Base-by-base conservation (phyloP, 2,888 invertebrate genomes). In the Sturmia bella region DNA sequence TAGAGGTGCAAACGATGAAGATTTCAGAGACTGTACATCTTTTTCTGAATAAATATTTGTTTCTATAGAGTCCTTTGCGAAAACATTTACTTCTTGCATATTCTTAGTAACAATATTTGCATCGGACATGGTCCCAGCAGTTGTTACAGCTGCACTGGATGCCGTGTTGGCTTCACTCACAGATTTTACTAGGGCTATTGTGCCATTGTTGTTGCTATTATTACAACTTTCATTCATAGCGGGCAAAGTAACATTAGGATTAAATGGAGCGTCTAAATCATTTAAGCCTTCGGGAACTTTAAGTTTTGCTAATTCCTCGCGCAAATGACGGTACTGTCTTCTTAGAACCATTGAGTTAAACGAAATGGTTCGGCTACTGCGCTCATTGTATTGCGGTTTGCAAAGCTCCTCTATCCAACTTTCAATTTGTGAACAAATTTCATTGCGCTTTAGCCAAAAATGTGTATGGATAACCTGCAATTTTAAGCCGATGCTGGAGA, bases 401-500 rank as follows among this genome's bases (percentile, higher is more conserved):
- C 97, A 97, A 90, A 97, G 93, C 88, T 98, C 98, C 79, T 94
- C 93, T 87, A 98, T 95, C 98, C 98, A 98, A 84, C 94, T 94
- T 87, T 97, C 96, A 83, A 98, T 95, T 91, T 98, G 98, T 85
- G 94, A 93, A 89, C 96, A 94, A 85, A 98, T 96, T 92, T 98
- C 98, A 87, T 96, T 94, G 77, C 96, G 94, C 91, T 98, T 98
- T 87, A 98, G 93, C 95, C 97, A 98, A 91, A 98, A 98, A 91
- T 98, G 98, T 27, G 96, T 95, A 84, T 96, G 95, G 84, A 98
- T 96, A 64, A 98, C 96, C 95, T 96, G 88, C 1, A 69, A 69
- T 66, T 50, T 41, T 13, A 63, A 64, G n/a, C 12, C 45, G 1
- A 66, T 39, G 2, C 64, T 52, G 13, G 0, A 17, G 2, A 32